Conservation (phyloP, 2,888 invertebrate genomes). For the Synanthedon andrenaeformis region DNA sequence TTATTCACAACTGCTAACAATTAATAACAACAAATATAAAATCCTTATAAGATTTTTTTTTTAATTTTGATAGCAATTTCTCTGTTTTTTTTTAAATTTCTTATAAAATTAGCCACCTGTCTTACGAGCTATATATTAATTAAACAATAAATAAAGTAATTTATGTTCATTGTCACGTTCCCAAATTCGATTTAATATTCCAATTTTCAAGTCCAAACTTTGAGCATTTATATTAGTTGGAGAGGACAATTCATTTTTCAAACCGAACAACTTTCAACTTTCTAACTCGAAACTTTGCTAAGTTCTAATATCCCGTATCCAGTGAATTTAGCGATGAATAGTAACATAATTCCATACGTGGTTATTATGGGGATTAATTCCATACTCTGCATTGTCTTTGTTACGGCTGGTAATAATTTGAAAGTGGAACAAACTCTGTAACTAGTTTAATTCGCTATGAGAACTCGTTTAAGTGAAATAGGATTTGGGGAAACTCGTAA, state of each 20-base stretch:
- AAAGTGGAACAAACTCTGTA: background rate
- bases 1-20: too few relatives aligned
- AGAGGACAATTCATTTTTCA: slow-evolving; percentile 68
- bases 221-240: slow-evolving; percentile 46
- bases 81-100: too few relatives aligned
- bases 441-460: background rate
- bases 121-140: too few relatives aligned
- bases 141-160: too few relatives aligned
- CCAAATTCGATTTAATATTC: too few relatives aligned
- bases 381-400: background rate
- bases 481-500: background rate
- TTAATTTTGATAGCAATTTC: too few relatives aligned
- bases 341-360: background rate
- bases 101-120: too few relatives aligned
- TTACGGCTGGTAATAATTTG: background rate
- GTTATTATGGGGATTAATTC: background rate
- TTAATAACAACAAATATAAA: too few relatives aligned
- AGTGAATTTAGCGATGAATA: background rate
- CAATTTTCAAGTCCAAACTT: slow-evolving; percentile 22
- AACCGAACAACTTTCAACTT: slow-evolving; percentile 34
- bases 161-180: too few relatives aligned
- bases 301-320: slow-evolving; percentile 54
- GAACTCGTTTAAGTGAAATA: background rate
- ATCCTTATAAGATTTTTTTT: too few relatives aligned
- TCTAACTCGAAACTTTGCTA: slow-evolving; percentile 41